A percentile compares a stretch with the other conserved stretches of the same genome.
Conservation (phyloP, 35 echinoderm and acorn worm genomes). For the Diadema setosum region DNA sequence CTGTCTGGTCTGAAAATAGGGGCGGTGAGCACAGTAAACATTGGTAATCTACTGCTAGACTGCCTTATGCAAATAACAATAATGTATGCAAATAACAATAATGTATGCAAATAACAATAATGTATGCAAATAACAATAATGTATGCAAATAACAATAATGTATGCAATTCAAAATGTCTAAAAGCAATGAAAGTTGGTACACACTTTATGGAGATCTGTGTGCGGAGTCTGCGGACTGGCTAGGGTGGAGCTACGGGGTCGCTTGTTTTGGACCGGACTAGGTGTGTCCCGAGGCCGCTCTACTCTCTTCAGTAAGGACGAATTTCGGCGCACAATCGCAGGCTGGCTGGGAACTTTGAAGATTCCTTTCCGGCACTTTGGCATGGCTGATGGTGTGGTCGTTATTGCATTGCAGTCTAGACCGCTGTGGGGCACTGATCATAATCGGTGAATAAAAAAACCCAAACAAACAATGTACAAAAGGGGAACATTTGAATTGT, state of each 20-base stretch:
- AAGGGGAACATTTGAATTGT: background rate
- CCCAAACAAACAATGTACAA: background rate
- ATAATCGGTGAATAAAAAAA: too few species aligned
- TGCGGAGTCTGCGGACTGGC: slow-evolving; percentile 50
- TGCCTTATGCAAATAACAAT: too few species aligned
- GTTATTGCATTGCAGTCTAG: slow-evolving; percentile 74
- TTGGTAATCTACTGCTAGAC: too few species aligned
- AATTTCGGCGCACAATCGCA: background rate
- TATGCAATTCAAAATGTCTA: too few species aligned
- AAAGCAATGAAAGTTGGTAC: too few species aligned
- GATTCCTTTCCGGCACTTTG: slow-evolving; percentile 75
- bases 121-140: too few species aligned
- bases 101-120: too few species aligned
- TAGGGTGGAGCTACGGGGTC: slow-evolving; percentile 60
- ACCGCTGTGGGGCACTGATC: background rate
- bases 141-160: too few species aligned
- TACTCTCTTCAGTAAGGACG: slow-evolving; percentile 73
- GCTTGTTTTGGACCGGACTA: slow-evolving; percentile 84
- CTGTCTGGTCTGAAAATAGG: too few species aligned
- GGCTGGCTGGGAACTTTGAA: slow-evolving; percentile 91
- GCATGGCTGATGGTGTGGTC: slow-evolving; percentile 44
- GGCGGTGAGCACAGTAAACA: too few species aligned
- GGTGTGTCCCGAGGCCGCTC: slow-evolving; percentile 79
- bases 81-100: too few species aligned
- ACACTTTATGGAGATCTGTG: too few species aligned